Conservation (phyloP, 2,888 invertebrate genomes). For the Sphinx pinastri region DNA sequence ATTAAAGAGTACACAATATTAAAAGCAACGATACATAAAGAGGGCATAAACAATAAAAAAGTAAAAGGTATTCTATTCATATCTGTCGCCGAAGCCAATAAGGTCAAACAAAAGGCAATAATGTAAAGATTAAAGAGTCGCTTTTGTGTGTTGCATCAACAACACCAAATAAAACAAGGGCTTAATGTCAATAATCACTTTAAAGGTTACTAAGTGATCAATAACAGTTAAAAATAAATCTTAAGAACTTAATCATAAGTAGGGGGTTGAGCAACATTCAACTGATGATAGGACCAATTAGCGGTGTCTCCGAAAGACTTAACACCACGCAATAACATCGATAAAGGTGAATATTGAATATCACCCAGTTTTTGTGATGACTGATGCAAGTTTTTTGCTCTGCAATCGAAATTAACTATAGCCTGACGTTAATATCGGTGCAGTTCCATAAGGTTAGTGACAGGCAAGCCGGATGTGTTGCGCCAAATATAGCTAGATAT, state of each 20-base stretch:
- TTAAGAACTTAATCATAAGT: conserved; percentile 1
- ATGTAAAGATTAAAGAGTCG: conserved; percentile 4
- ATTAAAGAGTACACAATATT: no score
- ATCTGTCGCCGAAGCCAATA: neutral
- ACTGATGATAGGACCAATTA: conserved; percentile 4
- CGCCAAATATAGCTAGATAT: no score
- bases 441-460: no score
- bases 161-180: conserved; percentile 16
- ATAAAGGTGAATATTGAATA: conserved; percentile 13
- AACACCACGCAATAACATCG: conserved; percentile 5
- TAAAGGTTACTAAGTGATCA: conserved; percentile 12
- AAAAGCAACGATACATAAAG: no score
- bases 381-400: neutral
- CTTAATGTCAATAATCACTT: conserved; percentile 11
- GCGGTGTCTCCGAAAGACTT: conserved; percentile 1
- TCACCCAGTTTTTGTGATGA: neutral
- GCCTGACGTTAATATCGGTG: no score
- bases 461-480: no score
- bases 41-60: neutral
- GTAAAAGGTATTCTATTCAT: neutral
- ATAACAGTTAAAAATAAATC: conserved; percentile 4
- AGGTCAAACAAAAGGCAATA: conserved; percentile 3
- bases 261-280: neutral
- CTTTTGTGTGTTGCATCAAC: conserved; percentile 6
- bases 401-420: no score